phyloP scores from a whole-genome alignment of 1,140 invertebrate species.

The Sogatella furcifera region DNA sequence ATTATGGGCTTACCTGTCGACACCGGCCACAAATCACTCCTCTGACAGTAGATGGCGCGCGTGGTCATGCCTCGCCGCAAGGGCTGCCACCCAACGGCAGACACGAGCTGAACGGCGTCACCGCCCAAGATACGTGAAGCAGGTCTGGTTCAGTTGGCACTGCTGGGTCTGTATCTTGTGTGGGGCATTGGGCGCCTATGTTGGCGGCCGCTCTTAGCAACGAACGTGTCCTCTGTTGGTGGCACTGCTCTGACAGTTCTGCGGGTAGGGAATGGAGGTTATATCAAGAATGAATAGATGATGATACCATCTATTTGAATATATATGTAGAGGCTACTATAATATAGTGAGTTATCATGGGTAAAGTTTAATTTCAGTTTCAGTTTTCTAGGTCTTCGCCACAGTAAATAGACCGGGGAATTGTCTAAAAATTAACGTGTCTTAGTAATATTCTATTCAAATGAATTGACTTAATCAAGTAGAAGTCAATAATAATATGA shows the following conservation, averaged over 20 bases:
- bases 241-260: slow-evolving; percentile 30
- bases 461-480: no score
- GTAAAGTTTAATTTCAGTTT: no score
- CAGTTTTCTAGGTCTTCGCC: no score
- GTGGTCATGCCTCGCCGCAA: slow-evolving; percentile 49
- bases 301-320: no score
- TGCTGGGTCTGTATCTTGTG: slow-evolving; percentile 42
- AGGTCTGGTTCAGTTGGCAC: slow-evolving; percentile 40
- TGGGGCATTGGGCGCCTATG: slow-evolving; percentile 37
- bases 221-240: slow-evolving; percentile 43
- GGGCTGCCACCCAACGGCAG: slow-evolving; percentile 45
- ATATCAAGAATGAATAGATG: no score
- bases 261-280: no score
- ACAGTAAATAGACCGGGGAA: no score
- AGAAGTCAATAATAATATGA: no score
- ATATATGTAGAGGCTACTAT: no score
- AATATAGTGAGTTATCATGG: no score
- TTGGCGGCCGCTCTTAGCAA: slow-evolving; percentile 41
- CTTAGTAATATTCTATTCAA: no score
- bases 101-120: slow-evolving; percentile 46
- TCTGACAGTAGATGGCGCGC: slow-evolving; percentile 40
- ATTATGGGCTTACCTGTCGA: slow-evolving; percentile 31
- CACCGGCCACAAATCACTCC: slow-evolving; percentile 44
- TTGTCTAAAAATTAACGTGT: no score
- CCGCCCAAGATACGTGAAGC: slow-evolving; percentile 44